These are phyloP conservation scores for Varroa destructor DNA, from an alignment of 1,140 invertebrate species.

Conservation along the genomic window DNA sequence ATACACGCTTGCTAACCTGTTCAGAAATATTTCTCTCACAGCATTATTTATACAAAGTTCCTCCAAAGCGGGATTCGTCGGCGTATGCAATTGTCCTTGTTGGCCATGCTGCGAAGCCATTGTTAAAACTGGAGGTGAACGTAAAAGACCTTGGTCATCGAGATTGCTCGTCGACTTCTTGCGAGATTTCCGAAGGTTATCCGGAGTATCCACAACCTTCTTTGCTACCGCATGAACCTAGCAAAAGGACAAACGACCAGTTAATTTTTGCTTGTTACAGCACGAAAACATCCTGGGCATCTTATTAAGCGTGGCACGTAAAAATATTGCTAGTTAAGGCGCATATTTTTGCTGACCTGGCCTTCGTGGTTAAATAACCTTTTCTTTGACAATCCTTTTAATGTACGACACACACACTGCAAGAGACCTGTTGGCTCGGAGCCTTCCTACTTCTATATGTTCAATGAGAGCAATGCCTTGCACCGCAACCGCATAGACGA, in stretches of 20 bases:
- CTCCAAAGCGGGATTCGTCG: conserved; percentile 44
- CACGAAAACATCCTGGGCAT: background rate
- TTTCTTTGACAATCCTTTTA: conserved; percentile 46
- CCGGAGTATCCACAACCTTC: conserved; percentile 25
- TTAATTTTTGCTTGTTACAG: background rate
- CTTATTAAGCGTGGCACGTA: too few species aligned
- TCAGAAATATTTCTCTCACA: conserved; percentile 83
- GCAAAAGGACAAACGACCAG: conserved; percentile 36
- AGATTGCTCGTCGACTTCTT: conserved; percentile 14
- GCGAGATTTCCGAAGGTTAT: conserved; percentile 21
- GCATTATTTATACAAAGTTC: conserved; percentile 81
- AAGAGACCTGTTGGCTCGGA: too few species aligned
- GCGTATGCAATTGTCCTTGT: background rate
- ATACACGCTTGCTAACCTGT: conserved; percentile 40
- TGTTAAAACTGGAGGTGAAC: background rate
- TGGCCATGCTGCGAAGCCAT: too few species aligned
- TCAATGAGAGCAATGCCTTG: too few species aligned
- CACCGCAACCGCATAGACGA: too few species aligned
- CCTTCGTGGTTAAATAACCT: conserved; percentile 34
- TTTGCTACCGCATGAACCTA: conserved; percentile 25
- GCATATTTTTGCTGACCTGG: too few species aligned
- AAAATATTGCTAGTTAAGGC: too few species aligned
- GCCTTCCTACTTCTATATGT: too few species aligned
- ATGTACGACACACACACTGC: too few species aligned
- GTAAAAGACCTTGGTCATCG: background rate